These are phyloP conservation scores for Ramphastos sulfuratus DNA, from an alignment of 2,113 vertebrate genomes.

Conservation along the genomic window DNA sequence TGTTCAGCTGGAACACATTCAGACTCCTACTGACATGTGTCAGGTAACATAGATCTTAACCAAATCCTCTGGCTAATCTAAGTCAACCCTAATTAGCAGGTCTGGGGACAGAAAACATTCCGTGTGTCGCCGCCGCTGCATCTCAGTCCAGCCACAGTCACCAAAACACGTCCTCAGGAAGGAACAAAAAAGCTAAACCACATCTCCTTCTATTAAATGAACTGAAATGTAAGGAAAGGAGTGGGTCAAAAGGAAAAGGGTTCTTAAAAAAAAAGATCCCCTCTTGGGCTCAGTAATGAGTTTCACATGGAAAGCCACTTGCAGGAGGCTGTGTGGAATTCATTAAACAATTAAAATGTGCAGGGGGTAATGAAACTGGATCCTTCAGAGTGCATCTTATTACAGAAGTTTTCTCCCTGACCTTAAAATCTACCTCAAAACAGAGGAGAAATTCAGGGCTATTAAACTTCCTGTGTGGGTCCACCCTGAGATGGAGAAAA, in stretches of 20 bases:
- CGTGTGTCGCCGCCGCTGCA: accelerated
- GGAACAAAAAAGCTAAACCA: neutral
- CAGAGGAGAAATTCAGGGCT: neutral
- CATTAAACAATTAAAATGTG: constrained; percentile 45
- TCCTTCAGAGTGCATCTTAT: constrained; percentile 27
- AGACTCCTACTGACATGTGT: constrained; percentile 51
- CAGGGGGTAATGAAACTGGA: constrained; percentile 41
- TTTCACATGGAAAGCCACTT: constrained; percentile 5
- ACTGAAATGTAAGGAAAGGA: constrained; percentile 5
- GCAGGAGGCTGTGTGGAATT: constrained; percentile 19
- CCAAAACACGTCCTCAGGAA: neutral
- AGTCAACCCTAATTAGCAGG: constrained; percentile 11
- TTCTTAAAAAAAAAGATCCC: constrained; percentile 17
- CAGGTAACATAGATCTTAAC: constrained; percentile 27
- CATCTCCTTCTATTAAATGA: constrained; percentile 37
- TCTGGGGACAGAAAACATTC: constrained; percentile 2
- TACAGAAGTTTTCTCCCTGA: constrained; percentile 24
- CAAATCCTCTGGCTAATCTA: constrained; percentile 34
- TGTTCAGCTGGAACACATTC: constrained; percentile 1
- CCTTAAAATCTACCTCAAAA: neutral
- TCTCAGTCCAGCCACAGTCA: neutral
- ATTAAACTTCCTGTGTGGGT: neutral
- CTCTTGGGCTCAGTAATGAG: constrained; percentile 16
- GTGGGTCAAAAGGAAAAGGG: constrained; percentile 46
- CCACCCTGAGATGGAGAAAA: accelerated